Percentiles rank a stretch among this genome's conserved stretches.
Evolutionary conservation across 2,888 invertebrate species (phyloP).

Genomic region (Athrips mouffetella): DNA sequence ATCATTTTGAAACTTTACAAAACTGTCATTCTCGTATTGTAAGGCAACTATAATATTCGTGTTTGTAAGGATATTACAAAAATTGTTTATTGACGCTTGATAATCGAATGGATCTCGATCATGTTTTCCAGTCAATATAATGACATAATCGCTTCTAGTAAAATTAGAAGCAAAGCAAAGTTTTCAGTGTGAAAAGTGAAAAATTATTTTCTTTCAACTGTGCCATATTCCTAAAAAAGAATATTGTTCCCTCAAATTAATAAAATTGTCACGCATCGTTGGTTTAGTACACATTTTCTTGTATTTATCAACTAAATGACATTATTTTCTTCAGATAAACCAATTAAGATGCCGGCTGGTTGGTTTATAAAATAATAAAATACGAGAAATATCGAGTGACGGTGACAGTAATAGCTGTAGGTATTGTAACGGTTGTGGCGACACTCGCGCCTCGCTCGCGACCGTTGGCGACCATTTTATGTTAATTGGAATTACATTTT

Average conservation of each 20-base stretch:
- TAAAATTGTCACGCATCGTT: slow-evolving; percentile 13
- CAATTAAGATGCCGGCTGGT: slow-evolving; percentile 22
- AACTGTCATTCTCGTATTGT: no score
- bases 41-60: neutral
- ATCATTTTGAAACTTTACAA: no score
- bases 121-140: neutral
- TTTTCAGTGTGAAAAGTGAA: neutral
- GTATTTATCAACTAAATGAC: slow-evolving; percentile 21
- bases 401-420: slow-evolving; percentile 32
- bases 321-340: slow-evolving; percentile 20
- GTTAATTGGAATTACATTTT: slow-evolving; percentile 30
- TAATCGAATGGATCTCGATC: neutral
- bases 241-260: slow-evolving; percentile 1
- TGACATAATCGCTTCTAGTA: neutral
- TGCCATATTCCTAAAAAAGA: neutral
- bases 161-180: no score
- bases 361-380: slow-evolving; percentile 34
- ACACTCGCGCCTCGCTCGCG: slow-evolving; percentile 28
- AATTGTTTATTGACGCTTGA: neutral
- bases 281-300: slow-evolving; percentile 4
- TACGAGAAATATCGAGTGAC: slow-evolving; percentile 29
- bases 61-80: neutral
- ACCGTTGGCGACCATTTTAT: slow-evolving; percentile 28
- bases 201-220: neutral
- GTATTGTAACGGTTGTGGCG: slow-evolving; percentile 34